These are phyloP conservation scores for Prorops nasuta DNA, from an alignment of 1,140 invertebrate species.

Conservation along the genomic window DNA sequence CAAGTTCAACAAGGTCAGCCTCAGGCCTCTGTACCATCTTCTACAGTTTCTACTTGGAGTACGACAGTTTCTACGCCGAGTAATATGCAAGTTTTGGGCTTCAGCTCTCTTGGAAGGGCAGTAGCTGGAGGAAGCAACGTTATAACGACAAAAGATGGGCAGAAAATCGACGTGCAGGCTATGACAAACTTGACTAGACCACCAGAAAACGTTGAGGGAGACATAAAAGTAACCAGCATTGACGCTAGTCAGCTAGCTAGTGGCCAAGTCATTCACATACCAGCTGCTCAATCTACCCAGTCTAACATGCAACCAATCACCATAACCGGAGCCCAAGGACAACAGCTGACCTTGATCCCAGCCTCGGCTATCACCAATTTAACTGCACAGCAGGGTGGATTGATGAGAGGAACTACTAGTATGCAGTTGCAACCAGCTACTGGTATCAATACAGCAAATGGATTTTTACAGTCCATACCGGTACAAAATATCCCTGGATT, in stretches of 20 bases:
- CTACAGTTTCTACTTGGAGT: conserved; percentile 49
- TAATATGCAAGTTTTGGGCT: conserved; percentile 54
- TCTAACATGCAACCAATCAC: conserved; percentile 60
- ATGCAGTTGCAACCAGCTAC: conserved; percentile 49
- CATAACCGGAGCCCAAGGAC: conserved; percentile 65
- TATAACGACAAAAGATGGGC: conserved; percentile 52
- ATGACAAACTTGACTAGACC: conserved; percentile 44
- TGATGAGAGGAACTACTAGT: conserved; percentile 47
- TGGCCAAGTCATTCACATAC: conserved; percentile 55
- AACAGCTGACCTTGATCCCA: conserved; percentile 72
- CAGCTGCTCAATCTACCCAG: conserved; percentile 45
- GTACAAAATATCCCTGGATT: conserved; percentile 73
- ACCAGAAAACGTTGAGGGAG: conserved; percentile 37
- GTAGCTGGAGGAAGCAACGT: conserved; percentile 31
- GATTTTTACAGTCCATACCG: conserved; percentile 62
- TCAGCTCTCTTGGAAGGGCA: conserved; percentile 41
- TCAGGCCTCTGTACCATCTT: conserved; percentile 42
- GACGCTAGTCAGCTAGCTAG: conserved; percentile 49
- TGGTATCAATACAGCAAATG: conserved; percentile 42
- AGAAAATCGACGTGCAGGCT: conserved; percentile 51
- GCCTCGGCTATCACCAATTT: conserved; percentile 58
- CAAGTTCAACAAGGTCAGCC: conserved; percentile 50
- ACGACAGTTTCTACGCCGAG: conserved; percentile 43
- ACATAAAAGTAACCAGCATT: conserved; percentile 52
- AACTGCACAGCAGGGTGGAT: conserved; percentile 41